These are phyloP conservation scores for Eupithecia abbreviata DNA, from an alignment of 2,888 invertebrate species.

Conservation along the genomic window DNA sequence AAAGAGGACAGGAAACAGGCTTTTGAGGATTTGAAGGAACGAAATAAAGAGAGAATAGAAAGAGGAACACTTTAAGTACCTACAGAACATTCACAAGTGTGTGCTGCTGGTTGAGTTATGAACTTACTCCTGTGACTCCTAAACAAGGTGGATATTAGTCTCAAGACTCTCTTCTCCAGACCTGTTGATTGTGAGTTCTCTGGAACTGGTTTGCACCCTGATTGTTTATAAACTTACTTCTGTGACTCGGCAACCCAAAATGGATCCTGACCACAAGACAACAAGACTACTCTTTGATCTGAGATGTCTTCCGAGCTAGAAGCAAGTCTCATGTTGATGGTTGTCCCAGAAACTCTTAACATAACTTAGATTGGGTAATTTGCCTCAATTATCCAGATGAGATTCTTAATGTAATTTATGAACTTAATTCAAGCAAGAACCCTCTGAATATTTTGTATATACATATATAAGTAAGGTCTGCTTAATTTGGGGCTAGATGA, in stretches of 20 bases:
- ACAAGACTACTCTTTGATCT: not conserved
- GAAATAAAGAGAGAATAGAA: slow-evolving; percentile 5
- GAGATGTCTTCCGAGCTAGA: not conserved
- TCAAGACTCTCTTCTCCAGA: not conserved
- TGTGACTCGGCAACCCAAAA: not conserved
- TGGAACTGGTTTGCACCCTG: not conserved
- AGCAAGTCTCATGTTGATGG: no score
- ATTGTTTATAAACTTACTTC: not conserved
- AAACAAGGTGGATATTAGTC: not conserved
- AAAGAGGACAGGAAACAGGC: slow-evolving; percentile 15
- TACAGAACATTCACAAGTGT: not conserved
- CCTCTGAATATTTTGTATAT: no score
- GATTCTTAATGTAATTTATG: no score
- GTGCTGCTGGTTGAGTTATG: not conserved
- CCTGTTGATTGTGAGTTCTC: not conserved
- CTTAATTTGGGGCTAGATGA: no score
- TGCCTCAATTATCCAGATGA: no score
- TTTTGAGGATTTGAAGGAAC: slow-evolving; percentile 4
- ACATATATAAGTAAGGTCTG: no score
- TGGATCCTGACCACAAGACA: not conserved
- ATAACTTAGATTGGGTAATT: no score
- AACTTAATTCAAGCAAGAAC: not conserved
- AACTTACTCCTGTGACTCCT: not conserved
- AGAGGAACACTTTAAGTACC: slow-evolving; percentile 7
- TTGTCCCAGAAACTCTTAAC: no score